phyloP scores from a whole-genome alignment of 2,113 vertebrate species.

The Gobiocypris rarus region DNA sequence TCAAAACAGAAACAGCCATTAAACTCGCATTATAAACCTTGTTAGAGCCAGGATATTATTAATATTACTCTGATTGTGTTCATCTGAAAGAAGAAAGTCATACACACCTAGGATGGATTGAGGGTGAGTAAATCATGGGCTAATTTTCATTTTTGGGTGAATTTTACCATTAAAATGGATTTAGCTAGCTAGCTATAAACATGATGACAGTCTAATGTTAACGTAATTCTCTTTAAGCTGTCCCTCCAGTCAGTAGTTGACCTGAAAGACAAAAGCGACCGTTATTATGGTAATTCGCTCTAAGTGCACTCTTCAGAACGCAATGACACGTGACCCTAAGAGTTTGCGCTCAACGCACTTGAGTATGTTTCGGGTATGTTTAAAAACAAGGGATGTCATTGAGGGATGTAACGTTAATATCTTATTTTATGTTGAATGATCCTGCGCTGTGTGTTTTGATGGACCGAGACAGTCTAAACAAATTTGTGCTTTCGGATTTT shows the following conservation, averaged over 20 bases:
- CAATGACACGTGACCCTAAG: not conserved
- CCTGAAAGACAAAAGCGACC: not conserved
- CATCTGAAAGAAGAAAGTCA: too few species aligned
- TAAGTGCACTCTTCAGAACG: not conserved
- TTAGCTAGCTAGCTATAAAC: slow-evolving; percentile 5
- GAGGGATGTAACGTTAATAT: slow-evolving; percentile 85
- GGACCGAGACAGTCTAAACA: slow-evolving; percentile 62
- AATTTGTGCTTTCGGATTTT: slow-evolving; percentile 66
- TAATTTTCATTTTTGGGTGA: too few species aligned
- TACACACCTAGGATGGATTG: too few species aligned
- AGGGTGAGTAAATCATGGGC: too few species aligned
- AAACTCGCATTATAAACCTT: too few species aligned
- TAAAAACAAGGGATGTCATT: slow-evolving; percentile 80
- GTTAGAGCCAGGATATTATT: too few species aligned
- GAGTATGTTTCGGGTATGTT: slow-evolving; percentile 9
- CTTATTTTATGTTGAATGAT: slow-evolving; percentile 75
- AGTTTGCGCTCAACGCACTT: not conserved
- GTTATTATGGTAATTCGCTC: not conserved
- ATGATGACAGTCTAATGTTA: not conserved
- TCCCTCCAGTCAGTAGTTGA: not conserved
- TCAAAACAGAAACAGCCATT: too few species aligned
- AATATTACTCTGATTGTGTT: too few species aligned
- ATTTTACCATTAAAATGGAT: not conserved
- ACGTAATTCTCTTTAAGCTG: not conserved
- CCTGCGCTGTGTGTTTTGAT: slow-evolving; percentile 67